These are phyloP conservation scores for Chaetodon trifascialis DNA, from an alignment of 2,113 vertebrate genomes.

Conservation along the genomic window DNA sequence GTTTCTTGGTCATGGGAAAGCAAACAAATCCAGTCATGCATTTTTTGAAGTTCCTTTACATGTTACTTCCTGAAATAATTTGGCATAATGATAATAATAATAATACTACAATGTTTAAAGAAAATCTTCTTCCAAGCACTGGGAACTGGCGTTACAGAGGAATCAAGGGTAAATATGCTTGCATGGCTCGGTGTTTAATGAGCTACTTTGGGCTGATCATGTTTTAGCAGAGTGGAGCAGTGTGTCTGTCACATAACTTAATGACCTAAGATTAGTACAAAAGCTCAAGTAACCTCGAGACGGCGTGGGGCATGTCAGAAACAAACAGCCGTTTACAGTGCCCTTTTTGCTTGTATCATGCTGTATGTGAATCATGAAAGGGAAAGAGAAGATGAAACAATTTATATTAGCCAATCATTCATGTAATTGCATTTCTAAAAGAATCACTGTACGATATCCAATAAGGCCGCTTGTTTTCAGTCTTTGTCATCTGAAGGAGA, in stretches of 20 bases:
- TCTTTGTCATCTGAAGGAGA: background rate
- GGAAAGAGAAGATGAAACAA: background rate
- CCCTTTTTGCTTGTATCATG: conserved; percentile 19
- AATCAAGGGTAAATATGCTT: conserved; percentile 54
- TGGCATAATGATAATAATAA: background rate
- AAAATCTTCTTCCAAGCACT: background rate
- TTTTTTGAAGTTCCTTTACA: background rate
- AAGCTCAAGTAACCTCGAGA: conserved; percentile 72
- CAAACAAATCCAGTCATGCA: background rate
- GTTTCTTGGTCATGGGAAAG: background rate
- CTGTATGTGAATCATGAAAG: background rate
- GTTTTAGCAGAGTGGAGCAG: conserved; percentile 60
- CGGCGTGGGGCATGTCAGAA: conserved; percentile 51
- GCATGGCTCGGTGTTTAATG: conserved; percentile 58
- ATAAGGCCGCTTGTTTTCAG: background rate
- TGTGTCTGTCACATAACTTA: conserved; percentile 71
- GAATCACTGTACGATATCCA: background rate
- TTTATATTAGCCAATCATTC: background rate
- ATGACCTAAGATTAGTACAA: conserved; percentile 76
- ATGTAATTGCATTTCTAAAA: background rate
- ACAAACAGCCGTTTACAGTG: conserved; percentile 32
- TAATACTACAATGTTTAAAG: background rate
- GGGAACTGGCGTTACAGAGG: conserved; percentile 31
- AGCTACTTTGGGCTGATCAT: conserved; percentile 71
- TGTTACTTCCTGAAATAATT: background rate